These are phyloP conservation scores for Neolamprologus caudopunctatus DNA, from an alignment of 2,113 vertebrate species.

Conservation along the genomic window DNA sequence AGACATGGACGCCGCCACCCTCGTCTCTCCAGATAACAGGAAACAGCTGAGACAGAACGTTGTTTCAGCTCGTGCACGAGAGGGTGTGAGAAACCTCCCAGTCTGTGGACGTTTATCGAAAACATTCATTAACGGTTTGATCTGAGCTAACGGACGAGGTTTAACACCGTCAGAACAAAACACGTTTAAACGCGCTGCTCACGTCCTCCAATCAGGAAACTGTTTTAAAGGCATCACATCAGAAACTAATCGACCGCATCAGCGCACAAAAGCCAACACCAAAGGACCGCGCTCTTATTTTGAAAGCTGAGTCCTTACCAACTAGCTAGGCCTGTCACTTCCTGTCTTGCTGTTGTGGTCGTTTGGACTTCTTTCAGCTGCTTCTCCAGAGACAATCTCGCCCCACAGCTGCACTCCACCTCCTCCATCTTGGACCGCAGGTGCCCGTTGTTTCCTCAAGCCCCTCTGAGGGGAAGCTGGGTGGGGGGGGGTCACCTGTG, in stretches of 20 bases:
- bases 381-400: neutral
- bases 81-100: fast-evolving
- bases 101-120: neutral
- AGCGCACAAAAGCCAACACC: fast-evolving
- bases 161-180: neutral
- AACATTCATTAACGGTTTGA: neutral
- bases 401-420: neutral
- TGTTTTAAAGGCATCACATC: neutral
- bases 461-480: neutral
- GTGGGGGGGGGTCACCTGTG: neutral
- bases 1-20: neutral
- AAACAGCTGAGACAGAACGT: neutral
- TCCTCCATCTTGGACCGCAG: neutral
- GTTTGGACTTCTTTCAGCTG: neutral
- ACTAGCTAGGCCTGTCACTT: neutral
- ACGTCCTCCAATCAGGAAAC: neutral
- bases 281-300: neutral
- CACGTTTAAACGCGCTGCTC: fast-evolving
- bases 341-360: neutral
- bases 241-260: neutral
- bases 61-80: fast-evolving
- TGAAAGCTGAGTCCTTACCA: neutral
- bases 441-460: fast-evolving
- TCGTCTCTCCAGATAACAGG: neutral
- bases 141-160: neutral